Percentiles rank a stretch among this genome's conserved stretches.
phyloP scores from a whole-genome alignment of 2,113 vertebrate genomes.

The Sceloporus tristichus region DNA sequence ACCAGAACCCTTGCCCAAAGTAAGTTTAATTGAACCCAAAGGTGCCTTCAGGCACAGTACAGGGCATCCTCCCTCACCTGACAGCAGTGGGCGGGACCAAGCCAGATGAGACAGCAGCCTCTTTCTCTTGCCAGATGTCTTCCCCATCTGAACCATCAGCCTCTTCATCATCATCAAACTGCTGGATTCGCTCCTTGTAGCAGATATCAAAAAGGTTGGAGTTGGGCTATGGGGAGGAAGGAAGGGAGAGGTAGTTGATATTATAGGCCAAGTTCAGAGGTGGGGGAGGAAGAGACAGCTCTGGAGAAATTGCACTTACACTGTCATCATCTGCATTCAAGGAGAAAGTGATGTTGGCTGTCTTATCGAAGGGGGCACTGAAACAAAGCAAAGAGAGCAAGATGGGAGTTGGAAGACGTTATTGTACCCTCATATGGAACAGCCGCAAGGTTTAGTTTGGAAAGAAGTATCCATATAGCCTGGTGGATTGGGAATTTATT shows the following conservation, averaged over 20 bases:
- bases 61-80: constrained; percentile 30
- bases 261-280: neutral
- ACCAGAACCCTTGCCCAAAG: no score
- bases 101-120: constrained; percentile 40
- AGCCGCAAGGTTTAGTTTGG: neutral
- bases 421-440: neutral
- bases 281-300: neutral
- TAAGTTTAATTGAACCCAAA: neutral
- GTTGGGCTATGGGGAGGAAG: constrained; percentile 66
- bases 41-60: rapidly evolving
- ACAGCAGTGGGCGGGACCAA: constrained; percentile 17
- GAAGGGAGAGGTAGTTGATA: neutral
- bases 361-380: constrained; percentile 80
- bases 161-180: constrained; percentile 76
- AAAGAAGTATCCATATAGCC: neutral
- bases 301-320: constrained; percentile 61
- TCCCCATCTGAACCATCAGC: constrained; percentile 73
- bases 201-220: constrained; percentile 77
- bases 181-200: constrained; percentile 79
- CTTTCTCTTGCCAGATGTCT: constrained; percentile 72
- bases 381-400: neutral
- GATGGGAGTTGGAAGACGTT: no score
- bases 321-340: constrained; percentile 75
- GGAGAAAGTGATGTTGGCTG: constrained; percentile 78
- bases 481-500: neutral